Evolutionary conservation across 2,888 invertebrate genomes (phyloP).

Genomic region (Eilema griseolum): DNA sequence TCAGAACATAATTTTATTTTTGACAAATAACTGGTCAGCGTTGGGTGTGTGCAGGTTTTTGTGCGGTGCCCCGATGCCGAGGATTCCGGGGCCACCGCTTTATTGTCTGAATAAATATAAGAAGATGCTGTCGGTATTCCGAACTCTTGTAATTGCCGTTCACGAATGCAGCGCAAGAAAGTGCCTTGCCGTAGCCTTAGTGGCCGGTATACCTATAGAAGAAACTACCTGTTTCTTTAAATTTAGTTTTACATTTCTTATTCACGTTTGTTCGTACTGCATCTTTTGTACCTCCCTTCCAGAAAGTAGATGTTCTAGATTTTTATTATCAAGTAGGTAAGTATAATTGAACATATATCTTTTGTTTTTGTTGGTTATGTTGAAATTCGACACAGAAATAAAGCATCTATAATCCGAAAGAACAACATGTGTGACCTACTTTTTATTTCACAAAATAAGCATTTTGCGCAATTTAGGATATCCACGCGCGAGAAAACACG

Average conservation of each 20-base stretch:
- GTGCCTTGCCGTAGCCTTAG: slow-evolving; percentile 45
- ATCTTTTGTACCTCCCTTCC: background rate
- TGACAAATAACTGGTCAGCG: slow-evolving; percentile 83
- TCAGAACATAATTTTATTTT: slow-evolving; percentile 84
- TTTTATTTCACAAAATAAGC: background rate
- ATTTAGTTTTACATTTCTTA: slow-evolving; percentile 23
- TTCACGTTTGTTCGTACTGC: background rate
- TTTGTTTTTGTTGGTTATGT: too few species aligned
- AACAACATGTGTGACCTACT: background rate
- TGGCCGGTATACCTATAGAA: slow-evolving; percentile 25
- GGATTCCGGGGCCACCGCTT: slow-evolving; percentile 60
- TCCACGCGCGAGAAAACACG: background rate
- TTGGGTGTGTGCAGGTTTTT: slow-evolving; percentile 70
- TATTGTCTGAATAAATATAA: slow-evolving; percentile 68
- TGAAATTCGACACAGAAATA: too few species aligned
- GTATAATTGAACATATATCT: too few species aligned
- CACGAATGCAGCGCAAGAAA: slow-evolving; percentile 55
- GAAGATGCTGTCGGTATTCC: slow-evolving; percentile 63
- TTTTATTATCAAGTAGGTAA: too few species aligned
- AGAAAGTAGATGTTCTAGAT: background rate
- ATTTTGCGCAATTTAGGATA: background rate
- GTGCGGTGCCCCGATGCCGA: slow-evolving; percentile 54
- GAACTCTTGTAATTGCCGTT: slow-evolving; percentile 65
- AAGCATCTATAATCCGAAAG: background rate
- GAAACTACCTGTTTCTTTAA: slow-evolving; percentile 34